Conservation (phyloP, 2,797 vertebrate species). For the Monodelphis domestica region DNA sequence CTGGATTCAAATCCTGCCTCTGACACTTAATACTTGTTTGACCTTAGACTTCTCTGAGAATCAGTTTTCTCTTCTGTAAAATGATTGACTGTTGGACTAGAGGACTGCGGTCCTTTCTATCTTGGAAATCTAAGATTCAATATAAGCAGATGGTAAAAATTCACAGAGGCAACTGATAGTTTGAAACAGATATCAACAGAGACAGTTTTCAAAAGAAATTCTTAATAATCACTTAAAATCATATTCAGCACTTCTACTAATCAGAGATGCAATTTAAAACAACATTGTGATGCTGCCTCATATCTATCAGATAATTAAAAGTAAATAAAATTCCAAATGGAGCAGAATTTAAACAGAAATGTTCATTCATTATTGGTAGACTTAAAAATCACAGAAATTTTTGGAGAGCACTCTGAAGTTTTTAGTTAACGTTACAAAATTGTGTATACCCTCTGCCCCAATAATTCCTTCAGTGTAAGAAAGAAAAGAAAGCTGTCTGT, state of each 20-base stretch:
- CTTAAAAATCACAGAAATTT: neutral
- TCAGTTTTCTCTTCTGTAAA: neutral
- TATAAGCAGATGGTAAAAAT: neutral
- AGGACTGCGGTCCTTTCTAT: neutral
- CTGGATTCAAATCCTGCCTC: neutral
- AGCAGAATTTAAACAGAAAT: neutral
- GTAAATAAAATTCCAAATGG: neutral
- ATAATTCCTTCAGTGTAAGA: neutral
- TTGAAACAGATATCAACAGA: neutral
- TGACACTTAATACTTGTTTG: neutral
- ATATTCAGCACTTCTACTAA: neutral
- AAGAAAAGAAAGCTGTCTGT: neutral
- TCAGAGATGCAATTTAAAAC: neutral
- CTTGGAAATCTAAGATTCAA: neutral
- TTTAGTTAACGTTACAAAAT: neutral
- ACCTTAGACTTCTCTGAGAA: neutral
- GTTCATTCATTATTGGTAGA: neutral
- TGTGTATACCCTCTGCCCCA: neutral
- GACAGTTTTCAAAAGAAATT: neutral
- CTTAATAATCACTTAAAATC: neutral
- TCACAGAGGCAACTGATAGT: neutral
- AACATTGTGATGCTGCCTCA: neutral
- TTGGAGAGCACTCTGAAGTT: neutral
- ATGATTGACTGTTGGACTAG: too few species aligned
- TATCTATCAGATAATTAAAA: neutral